These are phyloP conservation scores for Planiliza haematocheilus DNA, from an alignment of 2,113 vertebrate genomes.

Conservation along the genomic window DNA sequence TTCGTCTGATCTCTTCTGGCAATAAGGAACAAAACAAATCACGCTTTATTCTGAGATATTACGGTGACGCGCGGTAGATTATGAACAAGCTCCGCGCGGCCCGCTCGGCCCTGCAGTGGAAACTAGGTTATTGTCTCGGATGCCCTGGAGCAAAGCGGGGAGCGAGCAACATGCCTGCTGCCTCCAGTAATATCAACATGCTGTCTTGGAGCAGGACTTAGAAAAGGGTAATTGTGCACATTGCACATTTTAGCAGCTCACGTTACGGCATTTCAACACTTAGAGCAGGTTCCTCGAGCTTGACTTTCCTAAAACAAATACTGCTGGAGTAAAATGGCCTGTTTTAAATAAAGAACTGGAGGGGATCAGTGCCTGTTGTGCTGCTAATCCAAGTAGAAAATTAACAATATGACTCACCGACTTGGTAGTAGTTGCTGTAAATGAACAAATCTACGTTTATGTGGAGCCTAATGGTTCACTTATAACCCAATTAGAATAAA, in stretches of 20 bases:
- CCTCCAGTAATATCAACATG: constrained; percentile 70
- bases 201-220: constrained; percentile 49
- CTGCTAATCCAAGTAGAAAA: neutral
- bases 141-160: constrained; percentile 65
- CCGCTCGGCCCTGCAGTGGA: constrained; percentile 58
- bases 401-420: neutral
- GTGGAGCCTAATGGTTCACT: too few species aligned
- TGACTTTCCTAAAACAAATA: neutral
- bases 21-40: constrained; percentile 30
- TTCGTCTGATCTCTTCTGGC: constrained; percentile 24
- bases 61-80: constrained; percentile 40
- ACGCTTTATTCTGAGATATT: constrained; percentile 30
- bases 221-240: constrained; percentile 22
- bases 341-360: neutral
- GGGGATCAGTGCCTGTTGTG: neutral
- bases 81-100: constrained; percentile 41
- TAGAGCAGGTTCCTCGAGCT: neutral
- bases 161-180: constrained; percentile 71
- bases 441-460: neutral
- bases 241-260: constrained; percentile 16
- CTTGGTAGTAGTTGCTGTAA: neutral
- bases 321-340: too few species aligned
- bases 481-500: too few species aligned
- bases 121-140: constrained; percentile 76
- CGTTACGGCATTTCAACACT: neutral